Evolutionary conservation across 2,888 invertebrate genomes (phyloP).

Genomic region (Hydroisotoma schaefferi): DNA sequence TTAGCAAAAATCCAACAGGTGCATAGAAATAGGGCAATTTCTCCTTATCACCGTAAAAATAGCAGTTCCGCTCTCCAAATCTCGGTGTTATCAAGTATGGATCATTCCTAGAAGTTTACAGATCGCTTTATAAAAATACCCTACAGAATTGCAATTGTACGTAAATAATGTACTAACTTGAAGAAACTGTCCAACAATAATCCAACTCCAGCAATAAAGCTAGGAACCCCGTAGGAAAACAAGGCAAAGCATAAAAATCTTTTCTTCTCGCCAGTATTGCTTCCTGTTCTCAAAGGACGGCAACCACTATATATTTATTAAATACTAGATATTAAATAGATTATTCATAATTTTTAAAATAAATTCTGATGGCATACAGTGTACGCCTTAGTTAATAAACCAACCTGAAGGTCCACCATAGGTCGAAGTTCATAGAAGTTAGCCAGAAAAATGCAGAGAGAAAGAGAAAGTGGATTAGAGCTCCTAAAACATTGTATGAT

Average conservation of each 20-base stretch:
- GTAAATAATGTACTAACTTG: slow-evolving; percentile 24
- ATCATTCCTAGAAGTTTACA: slow-evolving; percentile 59
- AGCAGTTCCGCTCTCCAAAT: slow-evolving; percentile 74
- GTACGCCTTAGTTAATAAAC: slow-evolving; percentile 47
- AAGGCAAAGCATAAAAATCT: slow-evolving; percentile 43
- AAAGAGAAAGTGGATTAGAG: slow-evolving; percentile 81
- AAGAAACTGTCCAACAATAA: slow-evolving; percentile 42
- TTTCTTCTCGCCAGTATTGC: slow-evolving; percentile 46
- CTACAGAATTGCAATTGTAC: background rate
- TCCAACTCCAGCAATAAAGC: slow-evolving; percentile 44
- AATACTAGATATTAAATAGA: slow-evolving; percentile 2
- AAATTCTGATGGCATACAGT: background rate
- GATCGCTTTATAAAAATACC: slow-evolving; percentile 6
- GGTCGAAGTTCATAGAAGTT: slow-evolving; percentile 91
- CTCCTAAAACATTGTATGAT: slow-evolving; percentile 61
- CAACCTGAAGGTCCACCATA: slow-evolving; percentile 90
- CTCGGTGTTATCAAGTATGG: slow-evolving; percentile 64
- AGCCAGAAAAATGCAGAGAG: slow-evolving; percentile 89
- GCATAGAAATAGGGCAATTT: slow-evolving; percentile 81
- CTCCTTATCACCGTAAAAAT: slow-evolving; percentile 79
- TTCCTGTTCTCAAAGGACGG: slow-evolving; percentile 43
- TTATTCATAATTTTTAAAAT: background rate
- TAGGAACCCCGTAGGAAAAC: slow-evolving; percentile 44
- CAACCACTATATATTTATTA: slow-evolving; percentile 37
- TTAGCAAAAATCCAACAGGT: slow-evolving; percentile 73